A percentile compares a stretch with the other conserved stretches of the same genome.
Evolutionary conservation across 2,888 invertebrate genomes (phyloP).

Genomic region (Ametastegia equiseti): DNA sequence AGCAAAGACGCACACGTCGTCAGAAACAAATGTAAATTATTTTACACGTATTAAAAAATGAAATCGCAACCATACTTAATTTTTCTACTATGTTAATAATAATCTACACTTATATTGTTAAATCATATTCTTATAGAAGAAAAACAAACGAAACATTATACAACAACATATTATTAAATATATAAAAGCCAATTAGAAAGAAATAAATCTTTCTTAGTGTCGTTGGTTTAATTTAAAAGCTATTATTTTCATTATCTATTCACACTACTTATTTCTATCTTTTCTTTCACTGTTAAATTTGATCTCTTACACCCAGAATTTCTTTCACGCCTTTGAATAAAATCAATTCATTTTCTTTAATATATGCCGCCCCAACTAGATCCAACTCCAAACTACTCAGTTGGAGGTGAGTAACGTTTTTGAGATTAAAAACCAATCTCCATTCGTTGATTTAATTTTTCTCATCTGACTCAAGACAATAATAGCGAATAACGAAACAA

Average conservation of each 20-base stretch:
- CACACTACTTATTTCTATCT: too few relatives aligned
- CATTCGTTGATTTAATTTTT: too few relatives aligned
- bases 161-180: neutral
- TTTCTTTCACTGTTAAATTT: too few relatives aligned
- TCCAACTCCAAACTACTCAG: too few relatives aligned
- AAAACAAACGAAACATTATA: conserved; percentile 39
- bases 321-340: too few relatives aligned
- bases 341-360: too few relatives aligned
- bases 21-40: conserved; percentile 71
- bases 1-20: conserved; percentile 62
- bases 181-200: neutral
- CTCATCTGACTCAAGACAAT: too few relatives aligned
- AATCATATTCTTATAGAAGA: conserved; percentile 71
- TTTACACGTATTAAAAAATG: conserved; percentile 59
- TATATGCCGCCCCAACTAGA: too few relatives aligned
- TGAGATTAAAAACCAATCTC: too few relatives aligned
- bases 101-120: conserved; percentile 66
- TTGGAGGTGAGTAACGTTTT: too few relatives aligned
- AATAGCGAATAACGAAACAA: too few relatives aligned
- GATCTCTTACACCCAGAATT: too few relatives aligned
- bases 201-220: neutral
- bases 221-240: neutral
- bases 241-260: neutral
- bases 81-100: conserved; percentile 66
- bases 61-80: conserved; percentile 69